A percentile compares a stretch with the other conserved stretches of the same genome.
phyloP scores from a whole-genome alignment of 2,888 invertebrate genomes.

The Meiosimyza decipiens region DNA sequence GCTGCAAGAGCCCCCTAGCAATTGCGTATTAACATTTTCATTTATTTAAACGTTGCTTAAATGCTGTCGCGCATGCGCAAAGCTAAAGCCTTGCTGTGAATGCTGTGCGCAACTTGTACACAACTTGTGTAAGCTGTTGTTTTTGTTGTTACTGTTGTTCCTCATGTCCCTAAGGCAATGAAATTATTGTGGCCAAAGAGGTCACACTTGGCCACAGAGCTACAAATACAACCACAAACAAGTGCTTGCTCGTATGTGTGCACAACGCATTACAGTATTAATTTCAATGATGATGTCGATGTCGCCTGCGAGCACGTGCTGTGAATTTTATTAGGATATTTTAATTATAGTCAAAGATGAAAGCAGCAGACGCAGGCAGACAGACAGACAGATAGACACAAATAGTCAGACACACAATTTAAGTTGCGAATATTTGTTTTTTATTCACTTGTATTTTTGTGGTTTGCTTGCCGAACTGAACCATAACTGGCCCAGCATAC shows the following conservation, averaged over 20 bases:
- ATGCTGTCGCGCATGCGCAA: constrained; percentile 20
- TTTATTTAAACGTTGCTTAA: constrained; percentile 40
- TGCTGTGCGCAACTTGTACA: constrained; percentile 1
- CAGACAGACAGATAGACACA: constrained; percentile 10
- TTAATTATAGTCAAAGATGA: constrained; percentile 50
- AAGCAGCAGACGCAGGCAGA: constrained; percentile 23
- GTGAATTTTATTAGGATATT: constrained; percentile 57
- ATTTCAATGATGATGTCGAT: constrained; percentile 49
- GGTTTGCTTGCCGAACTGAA: background rate
- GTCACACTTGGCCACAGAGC: too few species aligned
- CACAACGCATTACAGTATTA: constrained; percentile 40
- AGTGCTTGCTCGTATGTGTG: background rate
- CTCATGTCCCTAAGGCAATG: constrained; percentile 33
- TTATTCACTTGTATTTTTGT: background rate
- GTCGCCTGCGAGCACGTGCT: constrained; percentile 57
- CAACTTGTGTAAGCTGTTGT: constrained; percentile 5
- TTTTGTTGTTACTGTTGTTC: constrained; percentile 14
- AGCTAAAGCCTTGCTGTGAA: background rate
- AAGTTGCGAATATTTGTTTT: background rate
- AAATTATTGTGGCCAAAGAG: constrained; percentile 33
- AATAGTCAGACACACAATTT: background rate
- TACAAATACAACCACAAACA: background rate
- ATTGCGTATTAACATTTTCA: constrained; percentile 44
- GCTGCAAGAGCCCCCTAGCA: constrained; percentile 1
- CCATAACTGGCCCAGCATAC: background rate